Evolutionary conservation across 2,113 vertebrate species (phyloP).

Genomic region (Lonchura striata): DNA sequence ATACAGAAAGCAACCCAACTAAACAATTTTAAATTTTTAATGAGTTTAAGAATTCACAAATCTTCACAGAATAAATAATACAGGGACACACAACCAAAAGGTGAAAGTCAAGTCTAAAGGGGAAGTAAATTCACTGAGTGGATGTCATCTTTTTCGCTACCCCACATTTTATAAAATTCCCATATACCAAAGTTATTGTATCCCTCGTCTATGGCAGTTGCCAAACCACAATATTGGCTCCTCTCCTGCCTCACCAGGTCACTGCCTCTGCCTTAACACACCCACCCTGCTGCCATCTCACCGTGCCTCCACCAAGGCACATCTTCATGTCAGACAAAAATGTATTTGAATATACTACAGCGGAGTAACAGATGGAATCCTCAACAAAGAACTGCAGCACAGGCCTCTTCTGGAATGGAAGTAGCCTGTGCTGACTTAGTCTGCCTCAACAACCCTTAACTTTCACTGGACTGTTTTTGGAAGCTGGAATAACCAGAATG

Average conservation of each 20-base stretch:
- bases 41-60: background rate
- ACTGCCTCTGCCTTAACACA: background rate
- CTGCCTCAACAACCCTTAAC: background rate
- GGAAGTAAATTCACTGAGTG: background rate
- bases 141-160: background rate
- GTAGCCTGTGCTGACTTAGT: background rate
- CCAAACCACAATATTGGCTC: fast-evolving
- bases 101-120: background rate
- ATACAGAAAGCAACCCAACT: background rate
- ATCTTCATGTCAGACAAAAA: background rate
- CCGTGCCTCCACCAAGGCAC: background rate
- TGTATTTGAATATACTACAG: background rate
- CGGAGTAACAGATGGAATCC: background rate
- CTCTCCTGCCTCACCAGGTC: background rate
- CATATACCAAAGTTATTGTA: background rate
- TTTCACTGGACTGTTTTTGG: background rate
- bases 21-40: fast-evolving
- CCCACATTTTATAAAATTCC: background rate
- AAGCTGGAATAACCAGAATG: background rate
- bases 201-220: background rate
- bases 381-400: background rate
- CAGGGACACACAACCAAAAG: background rate
- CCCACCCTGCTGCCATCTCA: background rate
- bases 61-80: background rate
- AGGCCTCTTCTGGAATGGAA: background rate